Conservation (phyloP, 2,113 vertebrate genomes). For the Corvus moneduloides region DNA sequence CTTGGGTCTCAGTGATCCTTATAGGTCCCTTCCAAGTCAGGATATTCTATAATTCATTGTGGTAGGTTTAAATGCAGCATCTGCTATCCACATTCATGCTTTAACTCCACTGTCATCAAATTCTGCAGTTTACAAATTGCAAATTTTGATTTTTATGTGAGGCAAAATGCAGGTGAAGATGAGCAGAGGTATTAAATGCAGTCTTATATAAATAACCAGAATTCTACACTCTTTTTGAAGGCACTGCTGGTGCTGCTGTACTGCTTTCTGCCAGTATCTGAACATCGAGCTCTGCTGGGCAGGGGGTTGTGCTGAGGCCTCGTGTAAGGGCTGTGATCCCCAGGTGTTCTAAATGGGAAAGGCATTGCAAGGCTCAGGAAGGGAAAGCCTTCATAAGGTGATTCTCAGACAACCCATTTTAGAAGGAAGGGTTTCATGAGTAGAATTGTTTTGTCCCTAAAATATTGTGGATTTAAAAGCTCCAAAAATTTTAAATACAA, state of each 20-base stretch:
- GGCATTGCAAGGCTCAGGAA: not conserved
- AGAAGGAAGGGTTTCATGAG: not conserved
- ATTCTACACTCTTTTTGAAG: not conserved
- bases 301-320: not conserved
- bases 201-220: not conserved
- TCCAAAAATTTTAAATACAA: not conserved
- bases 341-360: not conserved
- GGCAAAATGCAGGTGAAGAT: not conserved
- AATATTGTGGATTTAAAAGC: not conserved
- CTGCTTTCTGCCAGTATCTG: not conserved
- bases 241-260: not conserved
- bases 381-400: not conserved
- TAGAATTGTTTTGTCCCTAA: not conserved
- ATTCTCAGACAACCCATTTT: not conserved
- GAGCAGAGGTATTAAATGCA: not conserved
- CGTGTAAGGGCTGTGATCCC: not conserved
- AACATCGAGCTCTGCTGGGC: not conserved
- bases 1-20: not conserved
- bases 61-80: not conserved
- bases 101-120: not conserved
- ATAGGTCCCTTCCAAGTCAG: not conserved
- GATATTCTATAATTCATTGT: not conserved
- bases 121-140: not conserved
- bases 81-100: not conserved
- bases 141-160: not conserved